A percentile compares a stretch with the other conserved stretches of the same genome.
Evolutionary conservation across 2,797 vertebrate genomes (phyloP).

Genomic region (Lateolabrax maculatus): DNA sequence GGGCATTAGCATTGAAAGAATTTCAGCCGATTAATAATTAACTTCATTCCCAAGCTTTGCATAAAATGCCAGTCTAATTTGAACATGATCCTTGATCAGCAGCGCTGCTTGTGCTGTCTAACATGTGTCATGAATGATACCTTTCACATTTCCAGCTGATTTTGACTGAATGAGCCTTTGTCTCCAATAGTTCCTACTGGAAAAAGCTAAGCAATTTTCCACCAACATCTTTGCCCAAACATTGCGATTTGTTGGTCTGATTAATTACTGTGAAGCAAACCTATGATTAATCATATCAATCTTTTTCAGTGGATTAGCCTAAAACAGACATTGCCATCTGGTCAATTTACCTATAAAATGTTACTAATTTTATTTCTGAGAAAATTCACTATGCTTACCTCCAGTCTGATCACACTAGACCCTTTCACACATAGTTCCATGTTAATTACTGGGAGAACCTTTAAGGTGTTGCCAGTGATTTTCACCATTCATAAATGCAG

Average conservation of each 20-base stretch:
- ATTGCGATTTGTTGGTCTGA: background rate
- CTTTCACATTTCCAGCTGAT: conserved; percentile 4
- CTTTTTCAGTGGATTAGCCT: background rate
- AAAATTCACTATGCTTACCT: background rate
- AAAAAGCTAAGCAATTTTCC: background rate
- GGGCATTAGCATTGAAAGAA: background rate
- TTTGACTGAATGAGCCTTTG: background rate
- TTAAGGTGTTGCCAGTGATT: no score
- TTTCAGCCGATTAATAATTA: background rate
- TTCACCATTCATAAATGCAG: no score
- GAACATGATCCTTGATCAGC: background rate
- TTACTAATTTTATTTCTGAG: background rate
- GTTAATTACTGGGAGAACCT: no score
- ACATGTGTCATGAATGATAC: background rate
- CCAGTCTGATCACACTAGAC: background rate
- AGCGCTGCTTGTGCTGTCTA: background rate
- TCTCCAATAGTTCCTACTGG: background rate
- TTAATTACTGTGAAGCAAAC: background rate
- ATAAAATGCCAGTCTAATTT: background rate
- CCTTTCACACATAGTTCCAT: background rate
- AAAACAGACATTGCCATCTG: background rate
- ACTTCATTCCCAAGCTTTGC: background rate
- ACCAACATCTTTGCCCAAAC: background rate
- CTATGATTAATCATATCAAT: background rate
- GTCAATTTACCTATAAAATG: background rate